Conservation (phyloP, 2,888 invertebrate genomes). For the Andrena bicolor region DNA sequence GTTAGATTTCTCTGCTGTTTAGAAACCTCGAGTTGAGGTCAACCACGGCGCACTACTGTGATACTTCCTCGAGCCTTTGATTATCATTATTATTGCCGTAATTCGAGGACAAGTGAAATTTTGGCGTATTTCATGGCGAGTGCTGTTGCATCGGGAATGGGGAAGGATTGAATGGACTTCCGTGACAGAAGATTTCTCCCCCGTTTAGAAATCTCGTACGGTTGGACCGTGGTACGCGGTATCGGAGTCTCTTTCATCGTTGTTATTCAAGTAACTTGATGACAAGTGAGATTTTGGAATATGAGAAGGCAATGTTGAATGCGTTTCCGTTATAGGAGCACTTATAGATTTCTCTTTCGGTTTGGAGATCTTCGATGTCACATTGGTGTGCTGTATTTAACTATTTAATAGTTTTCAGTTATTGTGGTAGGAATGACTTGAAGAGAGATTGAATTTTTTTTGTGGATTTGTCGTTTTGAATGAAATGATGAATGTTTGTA, state of each 20-base stretch:
- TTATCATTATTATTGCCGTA: slow-evolving; percentile 1
- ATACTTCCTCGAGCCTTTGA: neutral
- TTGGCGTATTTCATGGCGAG: slow-evolving; percentile 13
- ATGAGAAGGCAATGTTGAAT: neutral
- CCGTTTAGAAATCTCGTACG: neutral
- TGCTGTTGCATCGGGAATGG: neutral
- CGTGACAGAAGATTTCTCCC: slow-evolving; percentile 32
- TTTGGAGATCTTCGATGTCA: neutral
- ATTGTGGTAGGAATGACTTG: too few species aligned
- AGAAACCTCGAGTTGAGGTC: slow-evolving; percentile 47
- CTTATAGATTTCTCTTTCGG: neutral
- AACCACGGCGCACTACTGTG: neutral
- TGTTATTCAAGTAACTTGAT: neutral
- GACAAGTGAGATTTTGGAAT: neutral
- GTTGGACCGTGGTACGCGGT: neutral
- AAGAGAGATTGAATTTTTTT: too few species aligned
- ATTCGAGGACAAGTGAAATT: slow-evolving; percentile 22
- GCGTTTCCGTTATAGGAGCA: neutral
- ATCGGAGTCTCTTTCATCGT: neutral
- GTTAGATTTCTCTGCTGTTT: slow-evolving; percentile 47
- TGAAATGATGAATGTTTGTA: neutral
- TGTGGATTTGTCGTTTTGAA: too few species aligned
- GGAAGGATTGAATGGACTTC: slow-evolving; percentile 9
- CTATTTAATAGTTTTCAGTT: too few species aligned
- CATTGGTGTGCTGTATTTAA: too few species aligned